These are phyloP conservation scores for Vidua macroura DNA, from an alignment of 2,113 vertebrate species.

Conservation along the genomic window DNA sequence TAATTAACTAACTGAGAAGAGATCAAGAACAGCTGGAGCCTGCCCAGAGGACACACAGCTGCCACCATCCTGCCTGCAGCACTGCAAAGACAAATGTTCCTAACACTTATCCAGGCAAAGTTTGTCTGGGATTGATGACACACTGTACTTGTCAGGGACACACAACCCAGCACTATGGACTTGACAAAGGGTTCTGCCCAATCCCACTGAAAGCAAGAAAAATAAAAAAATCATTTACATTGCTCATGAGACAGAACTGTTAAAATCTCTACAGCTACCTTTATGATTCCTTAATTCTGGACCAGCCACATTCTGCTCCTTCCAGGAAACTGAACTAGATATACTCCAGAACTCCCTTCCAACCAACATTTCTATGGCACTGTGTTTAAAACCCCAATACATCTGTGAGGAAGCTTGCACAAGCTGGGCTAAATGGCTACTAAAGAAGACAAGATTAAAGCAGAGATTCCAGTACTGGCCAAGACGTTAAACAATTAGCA, in stretches of 20 bases:
- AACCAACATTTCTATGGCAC: neutral
- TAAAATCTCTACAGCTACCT: neutral
- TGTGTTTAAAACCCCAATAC: neutral
- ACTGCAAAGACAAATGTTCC: neutral
- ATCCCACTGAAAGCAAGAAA: neutral
- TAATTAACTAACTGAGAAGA: neutral
- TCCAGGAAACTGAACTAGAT: neutral
- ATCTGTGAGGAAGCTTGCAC: neutral
- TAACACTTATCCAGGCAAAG: neutral
- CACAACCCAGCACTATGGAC: fast-evolving
- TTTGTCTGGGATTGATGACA: neutral
- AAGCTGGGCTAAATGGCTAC: neutral
- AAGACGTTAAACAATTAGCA: conserved; percentile 25
- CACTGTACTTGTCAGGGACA: neutral
- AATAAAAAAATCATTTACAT: neutral
- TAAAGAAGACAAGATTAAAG: neutral
- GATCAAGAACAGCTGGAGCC: neutral
- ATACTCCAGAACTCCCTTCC: neutral
- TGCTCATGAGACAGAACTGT: neutral
- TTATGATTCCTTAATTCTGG: neutral
- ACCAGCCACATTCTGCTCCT: neutral
- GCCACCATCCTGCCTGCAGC: neutral
- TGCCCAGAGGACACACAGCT: neutral
- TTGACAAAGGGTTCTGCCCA: neutral
- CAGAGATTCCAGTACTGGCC: neutral